Evolutionary conservation across 2,888 invertebrate species (phyloP), one percentile per base, ranked within the genome.

Genomic region (Harpagoxenus sublaevis): DNA sequence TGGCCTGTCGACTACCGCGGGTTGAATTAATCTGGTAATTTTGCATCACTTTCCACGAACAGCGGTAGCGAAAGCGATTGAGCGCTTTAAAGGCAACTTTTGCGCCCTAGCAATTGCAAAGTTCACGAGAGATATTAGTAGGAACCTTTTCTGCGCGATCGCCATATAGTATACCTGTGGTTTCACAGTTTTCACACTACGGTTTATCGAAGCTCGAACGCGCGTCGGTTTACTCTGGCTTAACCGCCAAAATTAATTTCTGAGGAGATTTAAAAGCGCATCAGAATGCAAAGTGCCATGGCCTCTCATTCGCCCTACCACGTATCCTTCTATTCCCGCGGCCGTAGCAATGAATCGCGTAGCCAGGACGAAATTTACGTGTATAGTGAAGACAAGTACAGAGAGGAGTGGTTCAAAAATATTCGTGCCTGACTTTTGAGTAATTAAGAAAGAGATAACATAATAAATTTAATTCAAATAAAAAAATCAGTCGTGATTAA

Each of bases 241-340:
- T 51, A 71, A 79, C 60, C 53, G 74, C 42, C 74, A 63, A 74
- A 87, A 89, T 84, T 83, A 82, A 86, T 87, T 88, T 89, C 70
- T 68, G 85, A 78, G 71, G 83, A 86, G 87, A 89, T 90, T 90
- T 90, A 87, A 87, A 87, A 87, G 87, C 84, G 74, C 81, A 87
- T 90, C 84, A 87, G 86, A 89, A 90, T 89, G 89, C 87, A 87
- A 88, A 90, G 84, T 85, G 75, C 63, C 82, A 71, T 74, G 45
- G 53, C 12, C 18, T 39, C n/a, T 84, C 51, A 15, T 65, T 73
- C 71, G 15, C 28, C 28, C 48, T 35, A 66, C 42, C 57, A n/a
- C 51, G 42, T 65, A 71, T 82, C 53, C 18, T 66, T 35, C 53
- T 48, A 28, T 63, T 84, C 35, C 39, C 71, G 8, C 79, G 12